Evolutionary conservation across 2,797 vertebrate species (phyloP), one percentile per base, ranked within the genome.

Genomic region (Silurus lanzhouensis): DNA sequence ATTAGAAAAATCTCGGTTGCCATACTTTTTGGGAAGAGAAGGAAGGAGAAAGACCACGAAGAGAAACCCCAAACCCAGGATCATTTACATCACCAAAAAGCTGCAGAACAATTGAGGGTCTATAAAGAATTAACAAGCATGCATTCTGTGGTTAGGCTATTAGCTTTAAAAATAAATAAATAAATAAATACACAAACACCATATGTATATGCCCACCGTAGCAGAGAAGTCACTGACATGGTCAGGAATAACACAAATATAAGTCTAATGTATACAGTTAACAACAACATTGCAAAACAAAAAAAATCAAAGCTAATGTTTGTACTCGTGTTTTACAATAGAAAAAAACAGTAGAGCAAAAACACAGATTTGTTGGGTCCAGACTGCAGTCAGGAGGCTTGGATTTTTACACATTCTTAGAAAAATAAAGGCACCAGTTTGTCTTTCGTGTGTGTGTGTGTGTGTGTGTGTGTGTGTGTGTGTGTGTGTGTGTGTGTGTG

Each of bases 101-200:
- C 70, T 64, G 71, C 58, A 75, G 44, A 83, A 83, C 58, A 83
- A 83, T 55, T 81, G 79, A 19, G 46, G 46, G 46, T 81, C 79
- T 67, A 81, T 81, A 67, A 67, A 67, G 46, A n/a, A 81, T 67
- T 67, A 55, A 52, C 63, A 67, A 67, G 79, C 52, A 81, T 81
- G 46, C 63, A 67, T 81, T 78, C 57, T 31, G 31, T 10, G 75
- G 9, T 61, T 81, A 81, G 61, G 61, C 44, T 38, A 38, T 38
- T 38, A 52, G 48, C 52, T 66, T 66, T 20, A 31, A 20, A 60
- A 38, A 58, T 2, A 31, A 58, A 25, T 0, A 25, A 52, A 27
- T 8, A 58, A 58, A 58, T 19, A n/a, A 52, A 74, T 0, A n/a
- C 22, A 75, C 1, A 25, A 74, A 74, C 0, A 44, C 19, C 25